Evolutionary conservation across 2,113 vertebrate species (phyloP).

Genomic region (Dryoscopus gambensis): DNA sequence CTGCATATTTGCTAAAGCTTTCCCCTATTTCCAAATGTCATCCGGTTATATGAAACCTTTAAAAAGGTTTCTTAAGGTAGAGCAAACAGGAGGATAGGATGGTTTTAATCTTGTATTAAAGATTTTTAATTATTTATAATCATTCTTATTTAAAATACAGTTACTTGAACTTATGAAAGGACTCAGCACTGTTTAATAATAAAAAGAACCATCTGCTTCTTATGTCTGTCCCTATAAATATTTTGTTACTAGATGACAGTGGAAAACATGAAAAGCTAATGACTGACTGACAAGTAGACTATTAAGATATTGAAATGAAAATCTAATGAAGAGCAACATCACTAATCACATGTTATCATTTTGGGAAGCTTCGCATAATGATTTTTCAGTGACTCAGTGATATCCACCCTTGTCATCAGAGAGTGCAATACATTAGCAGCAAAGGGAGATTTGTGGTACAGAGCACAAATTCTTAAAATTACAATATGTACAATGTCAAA

Average conservation of each 20-base stretch:
- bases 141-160: slow-evolving; percentile 9
- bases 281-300: neutral
- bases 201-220: slow-evolving; percentile 27
- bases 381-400: slow-evolving; percentile 59
- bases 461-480: neutral
- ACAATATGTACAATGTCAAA: neutral
- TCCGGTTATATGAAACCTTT: slow-evolving; percentile 44
- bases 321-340: slow-evolving; percentile 33
- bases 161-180: slow-evolving; percentile 26
- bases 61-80: slow-evolving; percentile 24
- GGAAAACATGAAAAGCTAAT: slow-evolving; percentile 25
- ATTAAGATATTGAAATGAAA: slow-evolving; percentile 38
- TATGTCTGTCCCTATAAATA: neutral
- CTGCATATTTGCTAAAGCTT: slow-evolving; percentile 62
- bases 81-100: slow-evolving; percentile 34
- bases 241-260: neutral
- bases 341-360: neutral
- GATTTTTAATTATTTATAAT: slow-evolving; percentile 38
- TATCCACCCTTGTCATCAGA: slow-evolving; percentile 4
- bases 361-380: slow-evolving; percentile 15
- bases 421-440: neutral
- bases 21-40: slow-evolving; percentile 72
- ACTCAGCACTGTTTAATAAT: neutral
- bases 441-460: neutral
- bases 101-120: slow-evolving; percentile 34